Evolutionary conservation across 2,113 vertebrate genomes (phyloP).

Genomic region (Halcyon senegalensis): DNA sequence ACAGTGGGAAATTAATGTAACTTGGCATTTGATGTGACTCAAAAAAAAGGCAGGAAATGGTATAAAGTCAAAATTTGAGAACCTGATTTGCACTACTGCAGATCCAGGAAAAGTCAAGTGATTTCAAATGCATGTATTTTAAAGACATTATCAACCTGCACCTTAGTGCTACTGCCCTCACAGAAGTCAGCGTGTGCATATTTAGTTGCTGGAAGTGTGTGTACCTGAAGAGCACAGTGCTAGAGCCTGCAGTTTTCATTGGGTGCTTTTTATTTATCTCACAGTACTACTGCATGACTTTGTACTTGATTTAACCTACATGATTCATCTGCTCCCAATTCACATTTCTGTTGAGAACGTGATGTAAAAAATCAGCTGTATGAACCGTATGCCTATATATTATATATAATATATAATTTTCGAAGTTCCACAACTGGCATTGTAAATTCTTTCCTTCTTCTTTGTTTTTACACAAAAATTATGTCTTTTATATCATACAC

Average conservation of each 20-base stretch:
- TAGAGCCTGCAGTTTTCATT: neutral
- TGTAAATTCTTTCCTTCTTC: neutral
- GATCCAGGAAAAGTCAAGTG: neutral
- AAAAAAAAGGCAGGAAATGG: neutral
- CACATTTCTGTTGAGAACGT: neutral
- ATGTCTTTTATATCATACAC: neutral
- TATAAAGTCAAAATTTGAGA: neutral
- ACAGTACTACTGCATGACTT: neutral
- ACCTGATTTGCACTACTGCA: neutral
- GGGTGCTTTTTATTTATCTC: neutral
- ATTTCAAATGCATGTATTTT: neutral
- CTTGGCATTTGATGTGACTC: neutral
- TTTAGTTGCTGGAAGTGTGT: neutral
- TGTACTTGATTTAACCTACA: neutral
- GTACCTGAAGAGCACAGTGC: neutral
- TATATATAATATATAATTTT: neutral
- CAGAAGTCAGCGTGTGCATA: neutral
- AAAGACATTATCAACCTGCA: neutral
- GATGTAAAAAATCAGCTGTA: neutral
- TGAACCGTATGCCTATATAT: neutral
- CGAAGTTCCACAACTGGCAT: neutral
- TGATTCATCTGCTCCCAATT: neutral
- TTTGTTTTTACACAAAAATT: neutral
- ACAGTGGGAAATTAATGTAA: neutral
- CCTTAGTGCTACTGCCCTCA: neutral